These are phyloP conservation scores for Micromussa lordhowensis DNA, from an alignment of 92 coral and sea anemone species.

Conservation along the genomic window DNA sequence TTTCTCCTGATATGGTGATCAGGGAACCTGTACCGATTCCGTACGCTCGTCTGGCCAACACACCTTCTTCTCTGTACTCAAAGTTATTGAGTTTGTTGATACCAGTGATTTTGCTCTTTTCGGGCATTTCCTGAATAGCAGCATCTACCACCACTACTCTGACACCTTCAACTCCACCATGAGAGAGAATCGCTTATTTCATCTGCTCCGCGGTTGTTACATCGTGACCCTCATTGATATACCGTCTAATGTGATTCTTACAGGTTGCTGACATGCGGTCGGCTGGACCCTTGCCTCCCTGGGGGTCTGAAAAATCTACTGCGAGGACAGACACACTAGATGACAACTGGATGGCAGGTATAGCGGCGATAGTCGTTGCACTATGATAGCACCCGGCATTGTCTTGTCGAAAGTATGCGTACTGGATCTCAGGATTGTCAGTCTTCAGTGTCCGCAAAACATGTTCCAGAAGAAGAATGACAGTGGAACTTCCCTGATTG, in stretches of 20 bases:
- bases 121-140: conserved; percentile 14
- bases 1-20: background rate
- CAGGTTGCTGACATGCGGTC: background rate
- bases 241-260: background rate
- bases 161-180: conserved; percentile 21
- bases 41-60: conserved; percentile 52
- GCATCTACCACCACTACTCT: conserved; percentile 25
- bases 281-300: background rate
- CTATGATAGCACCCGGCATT: conserved; percentile 43
- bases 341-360: background rate
- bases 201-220: conserved; percentile 20
- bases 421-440: too few relatives aligned
- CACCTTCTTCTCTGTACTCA: conserved; percentile 28
- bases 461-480: too few relatives aligned
- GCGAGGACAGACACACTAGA: background rate
- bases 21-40: conserved; percentile 35
- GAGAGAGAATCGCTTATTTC: background rate
- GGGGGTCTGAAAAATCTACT: conserved; percentile 1
- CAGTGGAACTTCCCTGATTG: too few relatives aligned
- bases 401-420: conserved; percentile 14
- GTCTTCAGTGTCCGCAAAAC: too few relatives aligned
- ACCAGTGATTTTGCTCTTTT: conserved; percentile 36
- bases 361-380: conserved; percentile 9
- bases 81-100: conserved; percentile 61
- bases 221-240: conserved; percentile 24